These are phyloP conservation scores for Labia minor DNA, from an alignment of 2,888 invertebrate genomes.

Conservation along the genomic window DNA sequence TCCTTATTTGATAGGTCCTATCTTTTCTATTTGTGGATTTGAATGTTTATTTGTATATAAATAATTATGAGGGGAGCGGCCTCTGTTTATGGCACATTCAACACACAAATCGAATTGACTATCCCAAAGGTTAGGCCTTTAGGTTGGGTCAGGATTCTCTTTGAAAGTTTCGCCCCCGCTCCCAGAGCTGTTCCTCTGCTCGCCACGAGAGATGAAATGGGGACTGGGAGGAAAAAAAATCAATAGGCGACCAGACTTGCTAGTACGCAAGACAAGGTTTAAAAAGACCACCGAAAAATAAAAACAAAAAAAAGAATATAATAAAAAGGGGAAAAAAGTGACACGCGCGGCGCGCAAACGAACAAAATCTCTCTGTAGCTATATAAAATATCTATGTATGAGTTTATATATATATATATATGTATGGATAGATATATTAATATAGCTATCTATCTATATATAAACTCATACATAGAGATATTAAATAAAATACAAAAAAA, in stretches of 20 bases:
- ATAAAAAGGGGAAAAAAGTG: not conserved
- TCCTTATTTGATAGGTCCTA: no score
- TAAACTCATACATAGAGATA: not conserved
- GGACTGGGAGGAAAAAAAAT: not conserved
- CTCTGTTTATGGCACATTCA: not conserved
- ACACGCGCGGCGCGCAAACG: not conserved
- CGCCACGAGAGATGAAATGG: not conserved
- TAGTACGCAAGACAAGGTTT: slow-evolving; percentile 13
- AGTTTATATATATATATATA: not conserved
- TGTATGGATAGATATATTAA: not conserved
- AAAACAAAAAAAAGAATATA: not conserved
- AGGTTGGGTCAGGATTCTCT: slow-evolving; percentile 13
- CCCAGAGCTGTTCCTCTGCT: not conserved
- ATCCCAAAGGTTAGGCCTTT: slow-evolving; percentile 4
- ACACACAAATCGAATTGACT: not conserved
- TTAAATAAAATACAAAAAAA: not conserved
- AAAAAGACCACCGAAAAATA: slow-evolving; percentile 1
- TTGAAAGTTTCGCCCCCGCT: not conserved
- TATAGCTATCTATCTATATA: no score
- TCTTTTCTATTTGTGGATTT: no score
- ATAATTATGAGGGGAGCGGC: not conserved
- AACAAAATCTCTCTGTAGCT: not conserved
- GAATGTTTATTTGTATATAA: not conserved
- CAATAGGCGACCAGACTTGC: slow-evolving; percentile 7
- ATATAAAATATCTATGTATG: no score